Conservation (phyloP, 2,113 vertebrate genomes). For the Antennarius striatus region DNA sequence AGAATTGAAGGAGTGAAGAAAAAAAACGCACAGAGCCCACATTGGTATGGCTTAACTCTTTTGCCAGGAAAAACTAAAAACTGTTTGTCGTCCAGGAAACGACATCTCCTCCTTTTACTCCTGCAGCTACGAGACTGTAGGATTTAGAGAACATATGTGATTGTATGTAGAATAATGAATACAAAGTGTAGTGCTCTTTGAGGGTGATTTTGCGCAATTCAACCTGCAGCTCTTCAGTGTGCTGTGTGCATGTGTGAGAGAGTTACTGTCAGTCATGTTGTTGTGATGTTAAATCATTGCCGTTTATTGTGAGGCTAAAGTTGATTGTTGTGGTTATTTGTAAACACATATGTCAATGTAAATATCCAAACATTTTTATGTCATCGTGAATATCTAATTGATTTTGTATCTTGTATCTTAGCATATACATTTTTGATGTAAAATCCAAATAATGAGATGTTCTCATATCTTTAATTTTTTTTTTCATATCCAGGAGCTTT, state of each 20-base stretch:
- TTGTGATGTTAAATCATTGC: constrained; percentile 59
- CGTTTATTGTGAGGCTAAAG: constrained; percentile 67
- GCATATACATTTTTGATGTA: constrained; percentile 46
- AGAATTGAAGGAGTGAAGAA: constrained; percentile 35
- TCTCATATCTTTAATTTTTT: constrained; percentile 23
- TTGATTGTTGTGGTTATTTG: constrained; percentile 58
- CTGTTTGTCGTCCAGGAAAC: constrained; percentile 39
- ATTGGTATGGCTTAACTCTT: constrained; percentile 36
- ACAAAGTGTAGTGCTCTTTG: constrained; percentile 62
- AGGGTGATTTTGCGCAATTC: constrained; percentile 61
- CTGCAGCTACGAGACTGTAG: constrained; percentile 38
- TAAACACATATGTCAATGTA: constrained; percentile 55
- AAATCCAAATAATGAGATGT: constrained; percentile 32
- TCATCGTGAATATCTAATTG: constrained; percentile 44
- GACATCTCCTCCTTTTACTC: constrained; percentile 37
- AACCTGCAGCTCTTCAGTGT: constrained; percentile 67
- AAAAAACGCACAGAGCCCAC: constrained; percentile 18
- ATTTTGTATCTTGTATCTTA: constrained; percentile 58
- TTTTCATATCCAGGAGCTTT: constrained; percentile 41
- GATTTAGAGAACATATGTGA: constrained; percentile 56
- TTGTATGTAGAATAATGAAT: constrained; percentile 57
- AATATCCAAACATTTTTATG: constrained; percentile 51
- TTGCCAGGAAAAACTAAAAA: constrained; percentile 44
- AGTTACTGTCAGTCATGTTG: constrained; percentile 44
- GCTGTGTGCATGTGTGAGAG: constrained; percentile 64